Evolutionary conservation across 1,140 invertebrate genomes (phyloP).

Genomic region (Augochlora pura): DNA sequence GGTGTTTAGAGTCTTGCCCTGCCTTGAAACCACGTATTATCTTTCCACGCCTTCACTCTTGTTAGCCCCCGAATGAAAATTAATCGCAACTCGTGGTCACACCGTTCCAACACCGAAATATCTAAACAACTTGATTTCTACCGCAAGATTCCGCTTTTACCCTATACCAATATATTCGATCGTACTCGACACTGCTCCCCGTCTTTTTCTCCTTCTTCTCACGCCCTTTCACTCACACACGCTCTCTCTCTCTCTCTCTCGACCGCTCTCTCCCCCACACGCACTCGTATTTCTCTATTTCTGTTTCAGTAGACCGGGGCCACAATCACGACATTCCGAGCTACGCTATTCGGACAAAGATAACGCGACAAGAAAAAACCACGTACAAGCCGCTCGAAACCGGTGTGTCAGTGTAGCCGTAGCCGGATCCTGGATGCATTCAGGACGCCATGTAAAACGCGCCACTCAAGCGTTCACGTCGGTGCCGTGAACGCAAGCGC

Average conservation of each 20-base stretch:
- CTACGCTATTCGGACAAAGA: neutral
- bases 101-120: conserved; percentile 5
- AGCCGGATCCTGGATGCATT: neutral
- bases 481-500: conserved; percentile 2
- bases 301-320: neutral
- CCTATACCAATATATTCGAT: conserved; percentile 10
- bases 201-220: neutral
- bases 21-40: conserved; percentile 44
- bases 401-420: neutral
- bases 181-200: neutral
- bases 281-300: neutral
- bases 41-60: conserved; percentile 49
- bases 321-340: conserved; percentile 9
- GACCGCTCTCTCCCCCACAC: neutral
- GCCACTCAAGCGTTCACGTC: neutral
- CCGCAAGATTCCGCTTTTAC: conserved; percentile 26
- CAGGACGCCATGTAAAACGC: conserved; percentile 47
- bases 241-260: conserved; percentile 1
- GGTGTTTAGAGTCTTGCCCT: conserved; percentile 38
- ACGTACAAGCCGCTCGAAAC: too few relatives aligned
- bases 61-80: neutral
- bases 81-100: conserved; percentile 18
- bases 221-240: neutral
- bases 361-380: neutral
- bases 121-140: conserved; percentile 36